A percentile compares a stretch with the other conserved stretches of the same genome.
These are phyloP conservation scores for Paelopatides confundens DNA, from an alignment of 53 echinoderm and acorn worm species.

Conservation along the genomic window DNA sequence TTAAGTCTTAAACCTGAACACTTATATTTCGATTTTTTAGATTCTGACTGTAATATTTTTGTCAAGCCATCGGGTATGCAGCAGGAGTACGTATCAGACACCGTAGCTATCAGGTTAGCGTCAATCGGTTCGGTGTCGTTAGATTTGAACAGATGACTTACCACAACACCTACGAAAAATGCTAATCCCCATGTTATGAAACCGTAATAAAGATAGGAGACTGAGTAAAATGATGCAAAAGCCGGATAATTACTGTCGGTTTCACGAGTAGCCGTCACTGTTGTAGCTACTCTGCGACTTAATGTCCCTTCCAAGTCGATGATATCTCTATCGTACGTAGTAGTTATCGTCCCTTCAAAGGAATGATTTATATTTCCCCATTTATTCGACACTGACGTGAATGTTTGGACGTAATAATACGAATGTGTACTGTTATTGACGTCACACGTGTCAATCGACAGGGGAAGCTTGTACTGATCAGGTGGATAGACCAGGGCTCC, in stretches of 20 bases:
- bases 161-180: not conserved
- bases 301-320: no score
- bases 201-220: conserved; percentile 40
- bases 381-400: not conserved
- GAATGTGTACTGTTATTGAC: not conserved
- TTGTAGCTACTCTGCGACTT: not conserved
- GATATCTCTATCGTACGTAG: not conserved
- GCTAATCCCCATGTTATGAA: conserved; percentile 4
- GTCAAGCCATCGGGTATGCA: not conserved
- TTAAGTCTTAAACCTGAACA: no score
- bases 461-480: not conserved
- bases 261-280: no score
- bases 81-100: conserved; percentile 21
- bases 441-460: not conserved
- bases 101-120: not conserved
- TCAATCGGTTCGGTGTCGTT: not conserved
- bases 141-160: not conserved
- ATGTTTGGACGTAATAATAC: not conserved
- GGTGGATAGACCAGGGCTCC: conserved; percentile 20
- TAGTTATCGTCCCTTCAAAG: not conserved
- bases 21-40: no score
- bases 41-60: not conserved
- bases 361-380: not conserved
- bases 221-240: conserved; percentile 16
- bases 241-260: not conserved